Conservation (phyloP, 2,797 vertebrate genomes). For the Ambastaia sidthimunki region DNA sequence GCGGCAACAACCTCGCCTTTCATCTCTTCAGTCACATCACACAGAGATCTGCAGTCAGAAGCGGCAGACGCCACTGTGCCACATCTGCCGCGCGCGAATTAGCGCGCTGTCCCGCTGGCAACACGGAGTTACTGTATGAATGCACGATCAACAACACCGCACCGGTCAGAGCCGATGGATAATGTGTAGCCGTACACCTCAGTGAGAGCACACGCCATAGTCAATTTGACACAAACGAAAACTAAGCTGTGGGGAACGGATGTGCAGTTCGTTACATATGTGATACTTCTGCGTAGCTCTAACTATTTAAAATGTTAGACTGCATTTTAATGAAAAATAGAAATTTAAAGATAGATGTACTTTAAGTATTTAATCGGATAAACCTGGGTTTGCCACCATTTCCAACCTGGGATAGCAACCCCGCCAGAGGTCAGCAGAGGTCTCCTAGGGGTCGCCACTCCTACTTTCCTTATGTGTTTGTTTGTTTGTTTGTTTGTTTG, state of each 20-base stretch:
- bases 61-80: constrained; percentile 52
- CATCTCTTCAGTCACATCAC: constrained; percentile 63
- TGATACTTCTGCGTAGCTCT: no score
- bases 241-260: background rate
- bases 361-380: no score
- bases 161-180: background rate
- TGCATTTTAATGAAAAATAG: no score
- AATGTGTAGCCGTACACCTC: background rate
- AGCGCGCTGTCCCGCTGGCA: constrained; percentile 47
- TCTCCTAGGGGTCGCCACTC: no score
- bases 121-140: constrained; percentile 15
- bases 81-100: constrained; percentile 56
- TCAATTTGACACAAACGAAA: background rate
- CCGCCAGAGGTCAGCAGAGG: no score
- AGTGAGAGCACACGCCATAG: background rate
- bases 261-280: background rate
- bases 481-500: no score
- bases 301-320: no score
- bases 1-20: constrained; percentile 63
- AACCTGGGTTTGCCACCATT: no score
- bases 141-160: constrained; percentile 5
- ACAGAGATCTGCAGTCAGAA: constrained; percentile 54
- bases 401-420: no score
- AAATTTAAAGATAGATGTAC: no score
- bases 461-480: no score